Base-by-base conservation (phyloP, 2,113 vertebrate genomes). In the Toxostoma redivivum region DNA sequence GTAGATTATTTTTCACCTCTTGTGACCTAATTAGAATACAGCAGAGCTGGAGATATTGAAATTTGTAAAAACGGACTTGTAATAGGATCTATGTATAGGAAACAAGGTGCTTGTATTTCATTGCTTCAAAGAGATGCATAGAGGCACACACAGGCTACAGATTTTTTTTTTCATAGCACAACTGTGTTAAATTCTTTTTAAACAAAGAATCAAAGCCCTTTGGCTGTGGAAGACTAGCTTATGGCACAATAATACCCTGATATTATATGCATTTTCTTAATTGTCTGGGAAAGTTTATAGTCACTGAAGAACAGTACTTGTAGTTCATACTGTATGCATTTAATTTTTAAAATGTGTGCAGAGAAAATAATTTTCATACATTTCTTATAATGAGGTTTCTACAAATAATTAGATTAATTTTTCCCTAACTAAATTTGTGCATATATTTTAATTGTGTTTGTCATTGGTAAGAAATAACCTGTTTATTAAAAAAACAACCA, bases 21-120 rank as follows among this genome's bases (percentile, higher is more conserved):
- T 95, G 48, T 94, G 73, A 66, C n/a, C 44, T 85, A 93, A 92
- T 95, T 92, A 91, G 89, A 89, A 90, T 56, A 84, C 15, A 33
- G 77, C 67, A 65, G 42, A 82, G 6, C 31, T 51, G 40, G 72
- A 83, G 79, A 60, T 40, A 18, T 8, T 84, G 13, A 65, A 42
- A 15, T 48, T 76, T 81, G 7, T 50, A 50, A 90, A 95, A 86
- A 88, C 18, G 27, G 81, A 77, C n/a, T 45, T 93, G 12, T 47
- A 80, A 70, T 23, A 77, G 10, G 28, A 69, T 50, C 45, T 33
- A 2, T 53, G 74, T 12, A 54, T 3, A 65, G n/a, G 48, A 72
- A 85, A 48, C 14, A n/a, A 40, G 67, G 5, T 48, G 4, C 18
- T 11, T 67, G 60, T 77, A 35, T 64, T 82, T 83, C 15, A 33